These are phyloP conservation scores for Hemiscyllium ocellatum DNA, from an alignment of 2,113 vertebrate genomes.

Conservation along the genomic window DNA sequence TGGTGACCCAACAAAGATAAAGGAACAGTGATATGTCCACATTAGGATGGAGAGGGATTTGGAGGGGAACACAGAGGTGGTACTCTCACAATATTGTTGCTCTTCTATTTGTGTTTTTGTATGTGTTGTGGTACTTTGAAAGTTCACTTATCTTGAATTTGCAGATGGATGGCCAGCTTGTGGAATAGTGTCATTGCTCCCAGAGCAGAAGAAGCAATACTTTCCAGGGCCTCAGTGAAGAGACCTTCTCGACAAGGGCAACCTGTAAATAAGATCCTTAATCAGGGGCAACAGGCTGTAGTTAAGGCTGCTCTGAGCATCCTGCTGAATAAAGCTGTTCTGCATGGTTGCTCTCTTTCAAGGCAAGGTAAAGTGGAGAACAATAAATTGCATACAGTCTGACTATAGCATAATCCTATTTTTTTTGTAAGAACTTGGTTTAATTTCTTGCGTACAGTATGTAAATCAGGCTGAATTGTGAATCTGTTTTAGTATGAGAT, in stretches of 20 bases:
- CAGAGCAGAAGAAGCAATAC: slow-evolving; percentile 80
- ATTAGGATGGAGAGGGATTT: neutral
- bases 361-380: slow-evolving; percentile 63
- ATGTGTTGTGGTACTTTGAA: neutral
- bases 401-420: neutral
- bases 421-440: neutral
- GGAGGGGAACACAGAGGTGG: neutral
- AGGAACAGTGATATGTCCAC: neutral
- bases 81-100: neutral
- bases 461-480: neutral
- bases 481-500: neutral
- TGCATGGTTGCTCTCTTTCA: slow-evolving; percentile 78
- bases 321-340: slow-evolving; percentile 83
- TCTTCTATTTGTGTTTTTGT: neutral
- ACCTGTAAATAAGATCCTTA: slow-evolving; percentile 61
- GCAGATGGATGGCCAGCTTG: slow-evolving; percentile 83
- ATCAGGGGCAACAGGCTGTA: slow-evolving; percentile 81
- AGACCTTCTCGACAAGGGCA: slow-evolving; percentile 54
- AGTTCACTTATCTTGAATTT: slow-evolving; percentile 14
- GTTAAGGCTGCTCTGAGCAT: slow-evolving; percentile 91
- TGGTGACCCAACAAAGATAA: neutral
- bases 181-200: slow-evolving; percentile 88
- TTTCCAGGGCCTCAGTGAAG: slow-evolving; percentile 74
- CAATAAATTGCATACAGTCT: neutral
- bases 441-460: neutral